Percentiles rank a stretch among this genome's conserved stretches.
phyloP scores from a whole-genome alignment of 2,888 invertebrate genomes.

The Mesorhabditis spiculigera region DNA sequence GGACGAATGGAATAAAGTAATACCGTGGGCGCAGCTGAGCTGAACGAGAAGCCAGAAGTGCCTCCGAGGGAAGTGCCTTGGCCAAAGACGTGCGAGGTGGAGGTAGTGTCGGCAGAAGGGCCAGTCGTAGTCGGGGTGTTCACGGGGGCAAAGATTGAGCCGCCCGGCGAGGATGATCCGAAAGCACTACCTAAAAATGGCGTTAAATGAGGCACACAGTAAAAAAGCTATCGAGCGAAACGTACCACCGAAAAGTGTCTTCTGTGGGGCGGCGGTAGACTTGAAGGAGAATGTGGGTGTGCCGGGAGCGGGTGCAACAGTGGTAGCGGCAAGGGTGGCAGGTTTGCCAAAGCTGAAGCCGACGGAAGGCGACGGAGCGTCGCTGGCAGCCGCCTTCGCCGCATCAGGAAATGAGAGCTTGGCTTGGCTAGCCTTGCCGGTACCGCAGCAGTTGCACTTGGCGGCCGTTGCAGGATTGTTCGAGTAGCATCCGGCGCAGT shows the following conservation, averaged over 20 bases:
- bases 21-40: neutral
- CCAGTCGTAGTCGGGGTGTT: neutral
- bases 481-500: slow-evolving; percentile 36
- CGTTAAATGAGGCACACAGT: neutral
- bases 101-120: neutral
- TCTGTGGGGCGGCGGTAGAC: slow-evolving; percentile 10
- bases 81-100: neutral
- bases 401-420: slow-evolving; percentile 1
- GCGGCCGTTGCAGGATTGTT: slow-evolving; percentile 16
- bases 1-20: slow-evolving; percentile 18
- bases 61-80: no score
- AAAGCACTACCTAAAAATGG: neutral
- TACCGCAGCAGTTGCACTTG: slow-evolving; percentile 31
- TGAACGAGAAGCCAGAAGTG: neutral
- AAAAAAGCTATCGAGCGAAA: no score
- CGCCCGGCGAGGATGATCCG: neutral
- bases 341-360: no score
- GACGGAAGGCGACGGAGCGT: neutral
- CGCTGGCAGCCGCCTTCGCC: neutral
- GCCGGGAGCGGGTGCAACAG: slow-evolving; percentile 6
- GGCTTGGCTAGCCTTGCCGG: slow-evolving; percentile 27
- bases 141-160: neutral
- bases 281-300: slow-evolving; percentile 1
- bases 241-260: slow-evolving; percentile 11
- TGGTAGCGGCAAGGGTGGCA: neutral